Conservation (phyloP, 2,888 invertebrate species). For the Ganaspis brasiliensis region DNA sequence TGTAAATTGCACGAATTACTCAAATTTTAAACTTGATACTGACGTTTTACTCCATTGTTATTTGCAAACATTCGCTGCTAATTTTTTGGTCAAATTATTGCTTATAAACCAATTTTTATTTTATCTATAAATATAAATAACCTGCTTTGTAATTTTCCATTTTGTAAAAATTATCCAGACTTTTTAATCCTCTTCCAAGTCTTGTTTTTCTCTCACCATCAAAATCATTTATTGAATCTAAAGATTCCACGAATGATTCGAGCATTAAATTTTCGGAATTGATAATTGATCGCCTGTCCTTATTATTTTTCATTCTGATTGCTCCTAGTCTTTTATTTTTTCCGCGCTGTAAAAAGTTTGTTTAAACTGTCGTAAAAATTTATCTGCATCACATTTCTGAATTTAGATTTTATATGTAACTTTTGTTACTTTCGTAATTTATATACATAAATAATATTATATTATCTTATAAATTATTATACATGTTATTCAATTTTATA, state of each 20-base stretch:
- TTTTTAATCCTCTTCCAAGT: conserved; percentile 64
- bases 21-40: not conserved
- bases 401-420: too few relatives aligned
- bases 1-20: not conserved
- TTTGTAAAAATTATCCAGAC: conserved; percentile 39
- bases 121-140: not conserved
- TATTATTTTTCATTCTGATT: not conserved
- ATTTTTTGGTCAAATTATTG: too few relatives aligned
- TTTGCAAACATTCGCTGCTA: too few relatives aligned
- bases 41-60: not conserved
- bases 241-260: conserved; percentile 69
- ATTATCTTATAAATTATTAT: too few relatives aligned
- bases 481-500: too few relatives aligned
- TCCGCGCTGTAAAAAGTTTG: not conserved
- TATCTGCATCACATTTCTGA: too few relatives aligned
- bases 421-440: too few relatives aligned
- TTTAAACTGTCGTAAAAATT: not conserved
- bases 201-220: conserved; percentile 60
- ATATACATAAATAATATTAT: too few relatives aligned
- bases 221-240: conserved; percentile 63
- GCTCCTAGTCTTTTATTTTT: not conserved
- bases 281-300: conserved; percentile 41
- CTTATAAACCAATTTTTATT: too few relatives aligned
- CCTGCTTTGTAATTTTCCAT: not conserved
- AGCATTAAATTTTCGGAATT: conserved; percentile 59